These are phyloP conservation scores for Aquatica leii DNA, from an alignment of 2,888 invertebrate genomes.

Conservation along the genomic window DNA sequence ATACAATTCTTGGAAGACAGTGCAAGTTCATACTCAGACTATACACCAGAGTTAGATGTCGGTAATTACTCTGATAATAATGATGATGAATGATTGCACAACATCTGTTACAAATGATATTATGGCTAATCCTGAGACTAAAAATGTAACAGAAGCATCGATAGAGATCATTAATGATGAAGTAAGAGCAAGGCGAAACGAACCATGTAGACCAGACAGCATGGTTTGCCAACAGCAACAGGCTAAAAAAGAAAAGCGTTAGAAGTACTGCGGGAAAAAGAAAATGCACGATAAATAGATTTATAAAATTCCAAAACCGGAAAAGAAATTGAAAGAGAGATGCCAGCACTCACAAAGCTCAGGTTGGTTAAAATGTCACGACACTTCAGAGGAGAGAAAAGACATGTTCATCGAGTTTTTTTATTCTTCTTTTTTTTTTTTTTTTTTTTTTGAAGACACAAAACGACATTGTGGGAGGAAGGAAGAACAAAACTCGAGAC, in stretches of 20 bases:
- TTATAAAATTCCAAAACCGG: neutral
- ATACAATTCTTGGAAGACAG: neutral
- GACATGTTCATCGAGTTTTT: neutral
- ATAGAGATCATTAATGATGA: neutral
- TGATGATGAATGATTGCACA: too few species aligned
- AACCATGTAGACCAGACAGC: neutral
- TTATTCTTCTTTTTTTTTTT: too few species aligned
- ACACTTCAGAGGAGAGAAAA: neutral
- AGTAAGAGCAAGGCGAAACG: neutral
- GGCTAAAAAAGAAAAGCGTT: neutral
- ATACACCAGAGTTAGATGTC: too few species aligned
- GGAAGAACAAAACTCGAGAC: neutral
- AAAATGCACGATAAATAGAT: neutral
- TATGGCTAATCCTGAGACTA: too few species aligned
- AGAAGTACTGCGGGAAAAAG: neutral
- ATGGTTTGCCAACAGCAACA: neutral
- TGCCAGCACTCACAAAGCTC: neutral
- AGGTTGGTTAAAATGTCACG: neutral
- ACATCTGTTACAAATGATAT: too few species aligned
- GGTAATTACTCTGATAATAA: too few species aligned
- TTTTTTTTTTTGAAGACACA: neutral
- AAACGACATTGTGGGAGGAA: neutral
- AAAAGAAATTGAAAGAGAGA: too few species aligned
- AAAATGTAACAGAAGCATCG: neutral
- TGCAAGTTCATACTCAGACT: too few species aligned